Base-by-base conservation (phyloP, 2,888 invertebrate species). In the Tromatobia lineatoria region DNA sequence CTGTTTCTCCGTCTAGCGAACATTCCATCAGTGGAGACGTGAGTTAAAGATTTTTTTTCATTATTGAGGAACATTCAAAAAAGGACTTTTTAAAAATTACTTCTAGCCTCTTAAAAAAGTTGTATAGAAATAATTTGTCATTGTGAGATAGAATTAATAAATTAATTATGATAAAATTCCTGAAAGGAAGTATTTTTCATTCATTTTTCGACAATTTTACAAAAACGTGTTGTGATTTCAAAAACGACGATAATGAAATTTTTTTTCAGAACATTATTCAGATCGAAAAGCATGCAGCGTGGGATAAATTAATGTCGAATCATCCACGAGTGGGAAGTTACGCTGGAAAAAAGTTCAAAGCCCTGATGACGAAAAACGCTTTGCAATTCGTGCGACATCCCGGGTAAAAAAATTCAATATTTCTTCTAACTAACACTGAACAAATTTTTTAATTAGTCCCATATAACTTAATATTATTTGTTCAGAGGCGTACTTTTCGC, bases 401-500 rank as follows among this genome's bases (percentile, higher is more conserved):
- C 54, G 96, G 96, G 97, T 97, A 94, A 50, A 95, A 11, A 50
- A 4, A 71, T 23, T 23, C 0, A 13, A 15, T 20, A 4, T 20
- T 50, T 10, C 8, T 18, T 18, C 8, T 18, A 6, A 11, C 13
- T 8, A 13, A 20, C 11, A 13, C 38, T 34, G 20, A 38, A 10
- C 0, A 38, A 38, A 38, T 38, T 70, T 4, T 38, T 0, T 15
- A 7, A 13, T 11, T 15, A 20, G 38, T 34, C 18, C 29, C 18
- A 34, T 0, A 50, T 13, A 18, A 74, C 4, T 64, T 29, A 8
- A 42, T 61, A 29, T 61, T 34, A 34, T 34, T 50, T 34, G 15
- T 13, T 64, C 94, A 98, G 98, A 8, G 97, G 98, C 50, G 94
- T 98, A 38, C 94, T 97, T 85, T 98, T 98, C 93, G 96, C 98